Conservation (phyloP, 2,888 invertebrate species). For the Slavum lentiscoides region DNA sequence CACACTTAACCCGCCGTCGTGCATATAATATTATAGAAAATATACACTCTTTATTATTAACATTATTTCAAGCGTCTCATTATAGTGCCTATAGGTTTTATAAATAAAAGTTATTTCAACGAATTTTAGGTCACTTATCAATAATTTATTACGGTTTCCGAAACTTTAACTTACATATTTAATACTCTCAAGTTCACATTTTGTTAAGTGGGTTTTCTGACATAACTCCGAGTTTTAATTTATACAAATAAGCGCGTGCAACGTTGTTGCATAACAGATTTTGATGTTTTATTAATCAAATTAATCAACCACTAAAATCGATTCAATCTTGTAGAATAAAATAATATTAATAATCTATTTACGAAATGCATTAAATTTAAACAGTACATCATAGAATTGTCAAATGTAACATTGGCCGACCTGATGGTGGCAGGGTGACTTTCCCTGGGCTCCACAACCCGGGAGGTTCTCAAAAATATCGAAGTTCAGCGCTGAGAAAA, state of each 20-base stretch:
- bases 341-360: too few species aligned
- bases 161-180: background rate
- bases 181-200: background rate
- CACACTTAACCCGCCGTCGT: background rate
- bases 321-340: background rate
- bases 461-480: too few species aligned
- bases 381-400: too few species aligned
- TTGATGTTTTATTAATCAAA: background rate
- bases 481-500: too few species aligned
- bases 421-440: too few species aligned
- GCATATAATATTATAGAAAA: background rate
- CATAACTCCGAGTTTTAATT: background rate
- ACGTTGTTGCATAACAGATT: background rate
- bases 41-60: constrained; percentile 2
- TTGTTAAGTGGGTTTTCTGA: background rate
- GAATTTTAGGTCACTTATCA: background rate
- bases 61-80: background rate
- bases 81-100: background rate
- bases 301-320: background rate
- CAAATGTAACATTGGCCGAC: too few species aligned
- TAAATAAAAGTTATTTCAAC: background rate
- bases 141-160: background rate
- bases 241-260: background rate
- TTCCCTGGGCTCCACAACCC: too few species aligned
- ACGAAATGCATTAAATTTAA: too few species aligned